Base-by-base conservation (phyloP, 2,888 invertebrate genomes). In the Philaethria dido region DNA sequence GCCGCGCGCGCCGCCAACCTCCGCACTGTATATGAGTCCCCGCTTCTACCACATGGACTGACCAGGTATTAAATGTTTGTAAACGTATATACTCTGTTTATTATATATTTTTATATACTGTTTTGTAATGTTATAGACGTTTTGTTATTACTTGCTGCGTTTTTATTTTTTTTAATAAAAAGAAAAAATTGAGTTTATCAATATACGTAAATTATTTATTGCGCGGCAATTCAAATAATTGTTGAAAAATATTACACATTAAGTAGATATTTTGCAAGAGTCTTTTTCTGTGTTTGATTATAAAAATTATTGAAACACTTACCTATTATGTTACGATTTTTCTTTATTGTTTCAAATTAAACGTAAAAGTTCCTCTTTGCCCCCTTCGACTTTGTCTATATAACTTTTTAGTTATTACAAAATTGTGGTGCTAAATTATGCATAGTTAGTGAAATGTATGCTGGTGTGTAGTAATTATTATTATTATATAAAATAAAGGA, bases 41-140 rank as follows among this genome's bases (percentile, higher is more conserved):
- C 89, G 94, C 73, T 89, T 93, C 80, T 94, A 94, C 78, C 94
- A 94, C 71, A 94, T 93, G 89, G 93, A 93, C 77, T 93, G 73
- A 84, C 14, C 22, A 22, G 11, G n/a, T 42, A 57, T 14, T 42
- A 0, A 14, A n/a, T 20, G n/a, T 13, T 22, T 14, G 2, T 47
- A 3, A 2, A 8, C 16, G 16, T n/a, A 4, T 44, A 16, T n/a
- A 6, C 3, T 2, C n/a, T n/a, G 3, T 44, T n/a, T 8, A 16
- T n/a, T 44, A 44, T 8, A 44, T 44, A 44, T 16, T 44, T 44
- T n/a, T 1, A 14, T 42, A 42, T 14, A n/a, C 11, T 42, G 5
- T 42, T 13, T 42, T n/a, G 5, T n/a, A 42, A 13, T 2, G 13
- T 5, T 42, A n/a, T n/a, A 1, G 1, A n/a, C 14, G 9, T 42